These are phyloP conservation scores for Syrista parreyssii DNA, from an alignment of 2,888 invertebrate species.

Conservation along the genomic window DNA sequence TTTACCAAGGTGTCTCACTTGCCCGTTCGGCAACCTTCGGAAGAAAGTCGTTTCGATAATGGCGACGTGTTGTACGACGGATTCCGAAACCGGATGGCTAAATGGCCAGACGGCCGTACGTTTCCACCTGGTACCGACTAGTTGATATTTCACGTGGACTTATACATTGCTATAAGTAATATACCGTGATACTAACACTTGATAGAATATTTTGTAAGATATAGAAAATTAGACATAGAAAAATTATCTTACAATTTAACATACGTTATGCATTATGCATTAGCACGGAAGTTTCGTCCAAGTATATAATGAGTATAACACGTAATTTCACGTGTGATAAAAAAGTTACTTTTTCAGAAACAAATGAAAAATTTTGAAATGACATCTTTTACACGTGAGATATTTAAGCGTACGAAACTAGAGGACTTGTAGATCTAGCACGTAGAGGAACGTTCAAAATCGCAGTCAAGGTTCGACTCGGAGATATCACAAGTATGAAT, in stretches of 20 bases:
- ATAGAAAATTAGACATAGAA: not conserved
- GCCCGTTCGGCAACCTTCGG: not conserved
- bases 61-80: not conserved
- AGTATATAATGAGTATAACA: no score
- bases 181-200: not conserved
- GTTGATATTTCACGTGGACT: not conserved
- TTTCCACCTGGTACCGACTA: not conserved
- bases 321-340: no score
- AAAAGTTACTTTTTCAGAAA: not conserved
- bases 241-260: not conserved
- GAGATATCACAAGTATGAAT: slow-evolving; percentile 8
- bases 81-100: not conserved
- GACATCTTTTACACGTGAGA: not conserved
- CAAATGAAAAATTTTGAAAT: not conserved
- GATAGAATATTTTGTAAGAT: not conserved
- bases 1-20: not conserved
- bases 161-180: not conserved
- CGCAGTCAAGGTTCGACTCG: not conserved
- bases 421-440: not conserved
- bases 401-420: not conserved
- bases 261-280: not conserved
- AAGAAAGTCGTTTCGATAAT: slow-evolving; percentile 3
- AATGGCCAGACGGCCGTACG: not conserved
- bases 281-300: not conserved
- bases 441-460: not conserved